phyloP scores from a whole-genome alignment of 2,797 vertebrate species.

The Crypturellus tataupa region DNA sequence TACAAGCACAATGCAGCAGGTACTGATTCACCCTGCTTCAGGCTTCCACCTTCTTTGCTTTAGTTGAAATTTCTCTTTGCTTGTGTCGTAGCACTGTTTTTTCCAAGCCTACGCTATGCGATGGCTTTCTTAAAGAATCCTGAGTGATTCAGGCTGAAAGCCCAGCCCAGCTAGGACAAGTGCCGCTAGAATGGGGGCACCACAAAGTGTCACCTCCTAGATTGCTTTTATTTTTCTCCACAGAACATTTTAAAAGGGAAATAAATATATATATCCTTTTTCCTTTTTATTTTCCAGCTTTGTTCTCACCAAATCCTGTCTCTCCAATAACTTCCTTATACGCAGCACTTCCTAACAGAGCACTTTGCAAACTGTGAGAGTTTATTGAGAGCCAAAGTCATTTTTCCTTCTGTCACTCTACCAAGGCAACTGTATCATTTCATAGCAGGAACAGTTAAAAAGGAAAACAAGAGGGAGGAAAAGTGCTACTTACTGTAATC shows the following conservation, averaged over 20 bases:
- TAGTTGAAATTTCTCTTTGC: background rate
- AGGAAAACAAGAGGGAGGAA: background rate
- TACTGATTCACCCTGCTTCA: background rate
- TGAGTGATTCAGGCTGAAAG: background rate
- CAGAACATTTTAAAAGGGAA: background rate
- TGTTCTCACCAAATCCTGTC: slow-evolving; percentile 16
- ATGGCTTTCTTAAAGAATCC: background rate
- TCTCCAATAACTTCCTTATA: slow-evolving; percentile 19
- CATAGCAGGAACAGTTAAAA: background rate
- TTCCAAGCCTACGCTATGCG: background rate
- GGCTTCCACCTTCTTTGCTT: background rate
- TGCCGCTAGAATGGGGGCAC: background rate
- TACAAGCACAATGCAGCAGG: background rate
- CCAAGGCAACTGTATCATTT: background rate
- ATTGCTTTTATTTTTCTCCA: background rate
- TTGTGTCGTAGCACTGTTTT: background rate
- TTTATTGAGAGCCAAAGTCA: slow-evolving; percentile 31
- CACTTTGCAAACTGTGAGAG: slow-evolving; percentile 41
- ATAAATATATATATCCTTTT: background rate
- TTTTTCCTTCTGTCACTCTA: slow-evolving; percentile 24
- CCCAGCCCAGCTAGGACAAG: background rate
- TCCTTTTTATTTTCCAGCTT: slow-evolving; percentile 28
- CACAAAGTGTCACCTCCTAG: background rate
- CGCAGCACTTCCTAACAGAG: slow-evolving; percentile 9
- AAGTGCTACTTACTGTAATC: slow-evolving; percentile 89